Percentiles rank a stretch among this genome's conserved stretches.
Conservation (phyloP, 2,888 invertebrate species). For the Dione juno region DNA sequence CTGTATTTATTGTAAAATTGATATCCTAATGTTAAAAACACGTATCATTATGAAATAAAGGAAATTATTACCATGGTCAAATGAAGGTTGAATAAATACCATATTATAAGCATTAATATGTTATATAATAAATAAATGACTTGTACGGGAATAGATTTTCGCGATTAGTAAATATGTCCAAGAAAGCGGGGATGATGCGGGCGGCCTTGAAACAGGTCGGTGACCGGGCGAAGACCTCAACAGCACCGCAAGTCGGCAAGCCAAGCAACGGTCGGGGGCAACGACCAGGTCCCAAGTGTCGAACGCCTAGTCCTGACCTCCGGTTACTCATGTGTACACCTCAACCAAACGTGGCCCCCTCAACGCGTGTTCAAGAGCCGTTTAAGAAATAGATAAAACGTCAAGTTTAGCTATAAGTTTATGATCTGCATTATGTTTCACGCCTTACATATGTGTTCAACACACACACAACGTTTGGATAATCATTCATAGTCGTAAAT, state of each 20-base stretch:
- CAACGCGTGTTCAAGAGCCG: conserved; percentile 27
- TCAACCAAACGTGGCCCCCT: conserved; percentile 37
- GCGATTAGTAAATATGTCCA: conserved; percentile 67
- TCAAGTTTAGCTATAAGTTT: background rate
- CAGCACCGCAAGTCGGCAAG: conserved; percentile 70
- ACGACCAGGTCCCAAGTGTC: conserved; percentile 74
- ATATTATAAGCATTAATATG: background rate
- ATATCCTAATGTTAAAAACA: background rate
- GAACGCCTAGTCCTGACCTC: conserved; percentile 68
- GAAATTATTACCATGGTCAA: background rate
- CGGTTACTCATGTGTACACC: conserved; percentile 41
- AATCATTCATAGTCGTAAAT: background rate
- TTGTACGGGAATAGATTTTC: conserved; percentile 54
- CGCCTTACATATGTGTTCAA: too few relatives aligned
- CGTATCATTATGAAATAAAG: background rate
- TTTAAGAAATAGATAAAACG: conserved; percentile 1
- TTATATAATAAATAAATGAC: background rate
- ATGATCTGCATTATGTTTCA: background rate
- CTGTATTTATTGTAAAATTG: background rate
- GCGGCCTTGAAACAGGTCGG: conserved; percentile 81
- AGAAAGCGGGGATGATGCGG: conserved; percentile 79
- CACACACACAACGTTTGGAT: background rate
- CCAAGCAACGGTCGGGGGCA: conserved; percentile 82
- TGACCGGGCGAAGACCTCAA: conserved; percentile 82
- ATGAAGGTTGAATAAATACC: background rate